Conservation (phyloP, 2,888 invertebrate species). For the Sesamia inferens region DNA sequence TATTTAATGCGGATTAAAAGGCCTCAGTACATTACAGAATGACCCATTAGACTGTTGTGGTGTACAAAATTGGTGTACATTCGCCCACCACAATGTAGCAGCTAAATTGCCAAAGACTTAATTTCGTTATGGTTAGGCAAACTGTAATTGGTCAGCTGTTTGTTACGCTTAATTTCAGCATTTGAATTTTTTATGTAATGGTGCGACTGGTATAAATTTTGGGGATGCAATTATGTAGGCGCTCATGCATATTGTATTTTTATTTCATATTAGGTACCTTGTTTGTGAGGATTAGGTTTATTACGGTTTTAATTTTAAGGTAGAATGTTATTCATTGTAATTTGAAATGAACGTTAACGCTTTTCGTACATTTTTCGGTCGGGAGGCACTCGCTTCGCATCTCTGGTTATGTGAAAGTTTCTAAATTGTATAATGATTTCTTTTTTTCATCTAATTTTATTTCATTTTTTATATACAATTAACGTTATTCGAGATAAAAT, state of each 20-base stretch:
- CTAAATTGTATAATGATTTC: neutral
- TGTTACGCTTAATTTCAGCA: constrained; percentile 49
- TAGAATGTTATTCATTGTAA: neutral
- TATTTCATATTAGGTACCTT: neutral
- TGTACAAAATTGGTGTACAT: constrained; percentile 65
- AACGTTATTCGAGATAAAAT: neutral
- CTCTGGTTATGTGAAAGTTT: neutral
- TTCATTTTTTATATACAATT: too few relatives aligned
- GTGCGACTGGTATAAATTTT: constrained; percentile 49
- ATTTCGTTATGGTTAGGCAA: constrained; percentile 65
- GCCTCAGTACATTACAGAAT: constrained; percentile 62
- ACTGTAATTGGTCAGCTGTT: constrained; percentile 54
- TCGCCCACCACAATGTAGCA: constrained; percentile 61
- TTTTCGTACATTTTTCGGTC: neutral
- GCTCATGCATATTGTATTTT: constrained; percentile 39
- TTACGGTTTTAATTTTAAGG: neutral
- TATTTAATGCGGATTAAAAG: constrained; percentile 72
- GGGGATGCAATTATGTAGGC: constrained; percentile 22
- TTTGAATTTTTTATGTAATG: constrained; percentile 58
- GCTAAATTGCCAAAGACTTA: constrained; percentile 68
- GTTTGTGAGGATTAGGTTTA: neutral
- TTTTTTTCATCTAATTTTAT: too few relatives aligned
- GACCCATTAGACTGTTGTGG: constrained; percentile 63
- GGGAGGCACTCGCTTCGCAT: too few relatives aligned
- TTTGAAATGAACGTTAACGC: neutral